Evolutionary conservation across 2,797 vertebrate species (phyloP).

Genomic region (Neosilurus hyrtlii): DNA sequence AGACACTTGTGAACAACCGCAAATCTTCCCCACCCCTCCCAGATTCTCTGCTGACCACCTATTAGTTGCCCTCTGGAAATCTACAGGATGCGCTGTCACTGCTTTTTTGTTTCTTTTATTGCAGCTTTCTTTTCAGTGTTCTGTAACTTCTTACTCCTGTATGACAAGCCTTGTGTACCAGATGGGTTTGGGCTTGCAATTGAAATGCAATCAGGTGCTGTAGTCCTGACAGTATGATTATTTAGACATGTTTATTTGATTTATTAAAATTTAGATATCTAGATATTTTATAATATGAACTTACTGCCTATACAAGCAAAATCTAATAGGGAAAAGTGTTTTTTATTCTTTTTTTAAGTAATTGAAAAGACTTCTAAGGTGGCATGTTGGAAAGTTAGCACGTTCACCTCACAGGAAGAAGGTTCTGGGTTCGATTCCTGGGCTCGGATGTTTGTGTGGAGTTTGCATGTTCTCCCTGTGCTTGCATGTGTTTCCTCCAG

Average conservation of each 20-base stretch:
- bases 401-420: too few species aligned
- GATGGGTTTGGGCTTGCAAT: background rate
- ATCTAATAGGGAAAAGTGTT: too few species aligned
- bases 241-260: background rate
- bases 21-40: conserved; percentile 28
- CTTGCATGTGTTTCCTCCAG: too few species aligned
- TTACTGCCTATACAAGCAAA: background rate
- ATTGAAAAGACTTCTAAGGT: too few species aligned
- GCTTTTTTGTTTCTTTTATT: conserved; percentile 7
- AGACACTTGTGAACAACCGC: conserved; percentile 61
- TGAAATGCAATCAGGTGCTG: background rate
- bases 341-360: too few species aligned
- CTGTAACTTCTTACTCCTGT: background rate
- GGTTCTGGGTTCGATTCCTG: too few species aligned
- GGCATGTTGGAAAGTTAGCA: too few species aligned
- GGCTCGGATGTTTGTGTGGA: too few species aligned
- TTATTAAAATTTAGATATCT: background rate
- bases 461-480: too few species aligned
- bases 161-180: background rate
- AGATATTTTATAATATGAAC: background rate
- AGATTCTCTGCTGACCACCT: conserved; percentile 13
- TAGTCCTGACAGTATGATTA: background rate
- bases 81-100: conserved; percentile 8
- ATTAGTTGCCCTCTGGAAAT: conserved; percentile 38
- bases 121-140: conserved; percentile 20